Conservation (phyloP, 2,113 vertebrate genomes). For the Rhabdornis inornatus region DNA sequence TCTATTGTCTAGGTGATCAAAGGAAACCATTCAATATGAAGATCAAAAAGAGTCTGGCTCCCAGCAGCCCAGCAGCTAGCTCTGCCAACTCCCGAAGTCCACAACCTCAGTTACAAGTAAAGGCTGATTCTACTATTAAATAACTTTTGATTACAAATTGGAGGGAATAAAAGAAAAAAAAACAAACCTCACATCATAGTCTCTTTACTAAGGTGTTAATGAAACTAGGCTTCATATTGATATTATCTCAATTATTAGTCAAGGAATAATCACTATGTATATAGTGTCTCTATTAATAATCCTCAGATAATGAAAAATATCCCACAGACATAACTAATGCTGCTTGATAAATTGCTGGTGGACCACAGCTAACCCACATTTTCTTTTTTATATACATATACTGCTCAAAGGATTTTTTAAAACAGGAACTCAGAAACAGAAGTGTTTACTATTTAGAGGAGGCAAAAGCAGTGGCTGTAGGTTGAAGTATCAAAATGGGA, state of each 20-base stretch:
- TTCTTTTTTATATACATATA: background rate
- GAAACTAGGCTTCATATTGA: background rate
- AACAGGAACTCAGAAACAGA: background rate
- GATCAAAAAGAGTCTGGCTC: slow-evolving; percentile 71
- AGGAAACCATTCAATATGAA: slow-evolving; percentile 65
- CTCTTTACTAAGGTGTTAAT: slow-evolving; percentile 37
- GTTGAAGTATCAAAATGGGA: slow-evolving; percentile 37
- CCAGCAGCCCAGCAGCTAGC: slow-evolving; percentile 60
- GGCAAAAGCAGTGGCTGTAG: background rate
- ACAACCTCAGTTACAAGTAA: slow-evolving; percentile 53
- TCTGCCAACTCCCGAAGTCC: slow-evolving; percentile 37
- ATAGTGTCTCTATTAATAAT: slow-evolving; percentile 37
- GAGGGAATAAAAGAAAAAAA: background rate
- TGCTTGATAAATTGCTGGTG: slow-evolving; percentile 29
- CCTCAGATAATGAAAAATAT: slow-evolving; percentile 58
- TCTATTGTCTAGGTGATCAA: slow-evolving; percentile 74
- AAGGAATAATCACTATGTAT: slow-evolving; percentile 24
- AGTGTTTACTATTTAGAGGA: slow-evolving; percentile 5
- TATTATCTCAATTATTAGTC: slow-evolving; percentile 54
- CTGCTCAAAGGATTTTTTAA: background rate
- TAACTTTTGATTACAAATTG: slow-evolving; percentile 65
- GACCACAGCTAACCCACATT: background rate
- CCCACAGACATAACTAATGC: slow-evolving; percentile 29
- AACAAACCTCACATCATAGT: background rate
- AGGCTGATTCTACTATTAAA: slow-evolving; percentile 59